Evolutionary conservation across 2,888 invertebrate genomes (phyloP).

Genomic region (Chrysopilus asiliformis): DNA sequence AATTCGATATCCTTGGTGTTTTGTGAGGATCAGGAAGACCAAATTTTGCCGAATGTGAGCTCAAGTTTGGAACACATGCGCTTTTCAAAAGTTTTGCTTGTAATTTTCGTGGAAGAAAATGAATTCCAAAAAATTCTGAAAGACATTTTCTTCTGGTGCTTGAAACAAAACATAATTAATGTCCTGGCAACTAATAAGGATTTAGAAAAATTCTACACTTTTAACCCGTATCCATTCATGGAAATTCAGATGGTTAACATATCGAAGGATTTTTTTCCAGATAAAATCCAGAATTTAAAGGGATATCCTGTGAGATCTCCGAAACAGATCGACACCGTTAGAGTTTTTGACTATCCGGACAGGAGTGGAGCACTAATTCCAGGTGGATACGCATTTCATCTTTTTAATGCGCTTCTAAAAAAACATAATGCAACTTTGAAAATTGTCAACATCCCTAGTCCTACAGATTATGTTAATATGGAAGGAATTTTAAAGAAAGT

Average conservation of each 20-base stretch:
- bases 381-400: slow-evolving; percentile 1
- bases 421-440: too few relatives aligned
- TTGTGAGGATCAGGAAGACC: too few relatives aligned
- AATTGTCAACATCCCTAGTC: too few relatives aligned
- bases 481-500: too few relatives aligned
- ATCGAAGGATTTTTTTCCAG: not conserved
- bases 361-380: not conserved
- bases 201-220: not conserved
- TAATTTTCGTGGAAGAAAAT: too few relatives aligned
- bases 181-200: not conserved
- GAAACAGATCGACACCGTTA: not conserved
- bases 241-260: not conserved
- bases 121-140: too few relatives aligned
- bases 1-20: too few relatives aligned
- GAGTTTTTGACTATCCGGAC: not conserved
- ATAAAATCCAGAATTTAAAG: slow-evolving; percentile 3
- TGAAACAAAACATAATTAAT: slow-evolving; percentile 1
- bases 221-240: slow-evolving; percentile 1
- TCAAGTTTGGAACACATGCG: too few relatives aligned
- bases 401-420: not conserved
- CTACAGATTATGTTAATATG: too few relatives aligned
- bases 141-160: not conserved
- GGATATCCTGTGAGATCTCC: not conserved
- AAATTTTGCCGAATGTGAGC: too few relatives aligned
- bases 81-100: too few relatives aligned